These are phyloP conservation scores for Anseranas semipalmata DNA, from an alignment of 2,113 vertebrate genomes.

Conservation along the genomic window DNA sequence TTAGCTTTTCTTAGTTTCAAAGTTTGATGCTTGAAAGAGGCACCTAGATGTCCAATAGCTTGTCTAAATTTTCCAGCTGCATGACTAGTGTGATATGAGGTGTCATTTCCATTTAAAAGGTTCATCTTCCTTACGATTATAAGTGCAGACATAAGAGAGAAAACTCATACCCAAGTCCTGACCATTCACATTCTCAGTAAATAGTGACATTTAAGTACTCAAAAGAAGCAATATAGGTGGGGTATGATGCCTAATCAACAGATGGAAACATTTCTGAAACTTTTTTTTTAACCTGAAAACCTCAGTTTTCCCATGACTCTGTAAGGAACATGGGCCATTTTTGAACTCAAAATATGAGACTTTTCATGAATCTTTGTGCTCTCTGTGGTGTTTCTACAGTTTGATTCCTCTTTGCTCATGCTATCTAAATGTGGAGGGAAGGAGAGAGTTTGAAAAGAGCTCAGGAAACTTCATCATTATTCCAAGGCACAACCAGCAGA, in stretches of 20 bases:
- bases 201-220: neutral
- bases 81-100: neutral
- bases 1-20: neutral
- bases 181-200: neutral
- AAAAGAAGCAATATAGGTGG: neutral
- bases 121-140: neutral
- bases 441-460: neutral
- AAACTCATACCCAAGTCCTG: neutral
- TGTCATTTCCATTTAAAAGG: neutral
- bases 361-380: neutral
- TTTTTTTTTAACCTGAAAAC: neutral
- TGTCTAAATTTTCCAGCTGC: neutral
- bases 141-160: neutral
- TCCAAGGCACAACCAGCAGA: neutral
- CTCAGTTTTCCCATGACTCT: neutral
- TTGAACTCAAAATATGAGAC: neutral
- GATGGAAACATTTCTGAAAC: neutral
- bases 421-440: neutral
- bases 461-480: neutral
- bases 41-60: neutral
- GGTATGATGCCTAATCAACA: neutral
- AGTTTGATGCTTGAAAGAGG: neutral
- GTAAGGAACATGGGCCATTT: neutral
- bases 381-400: neutral
- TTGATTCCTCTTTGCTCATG: neutral